These are phyloP conservation scores for Drosophila ogumai DNA, from an alignment of 1,140 invertebrate genomes.

Conservation along the genomic window DNA sequence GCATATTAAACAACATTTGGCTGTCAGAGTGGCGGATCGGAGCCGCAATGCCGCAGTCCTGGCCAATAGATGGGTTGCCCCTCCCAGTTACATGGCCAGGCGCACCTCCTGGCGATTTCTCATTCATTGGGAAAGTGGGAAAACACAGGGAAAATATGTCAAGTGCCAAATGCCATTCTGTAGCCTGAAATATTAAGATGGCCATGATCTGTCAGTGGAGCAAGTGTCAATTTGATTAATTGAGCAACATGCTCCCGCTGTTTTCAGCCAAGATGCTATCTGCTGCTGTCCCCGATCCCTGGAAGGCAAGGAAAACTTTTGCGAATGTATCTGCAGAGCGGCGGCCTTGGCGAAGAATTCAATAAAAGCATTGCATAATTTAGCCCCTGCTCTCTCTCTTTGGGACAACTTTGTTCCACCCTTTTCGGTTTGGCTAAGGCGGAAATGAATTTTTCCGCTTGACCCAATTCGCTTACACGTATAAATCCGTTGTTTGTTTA, in stretches of 20 bases:
- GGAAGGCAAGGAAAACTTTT: background rate
- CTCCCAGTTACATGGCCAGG: background rate
- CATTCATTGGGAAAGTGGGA: slow-evolving; percentile 23
- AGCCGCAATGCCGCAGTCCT: slow-evolving; percentile 14
- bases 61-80: slow-evolving; percentile 5
- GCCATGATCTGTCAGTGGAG: slow-evolving; percentile 36
- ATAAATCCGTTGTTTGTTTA: slow-evolving; percentile 31
- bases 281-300: background rate
- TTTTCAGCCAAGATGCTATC: slow-evolving; percentile 3
- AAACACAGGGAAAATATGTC: slow-evolving; percentile 27
- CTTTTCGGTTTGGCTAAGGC: slow-evolving; percentile 20
- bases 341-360: slow-evolving; percentile 30
- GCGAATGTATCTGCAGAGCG: slow-evolving; percentile 3
- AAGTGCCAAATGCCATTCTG: slow-evolving; percentile 31
- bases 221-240: slow-evolving; percentile 67
- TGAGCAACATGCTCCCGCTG: slow-evolving; percentile 32
- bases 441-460: slow-evolving; percentile 74
- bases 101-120: slow-evolving; percentile 19
- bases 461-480: slow-evolving; percentile 53
- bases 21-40: slow-evolving; percentile 38
- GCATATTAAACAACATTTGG: slow-evolving; percentile 62
- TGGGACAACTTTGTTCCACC: slow-evolving; percentile 8
- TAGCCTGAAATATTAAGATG: slow-evolving; percentile 41
- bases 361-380: slow-evolving; percentile 49
- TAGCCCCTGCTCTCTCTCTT: background rate